Base-by-base conservation (phyloP, 2,888 invertebrate genomes). In the Unio pictorum region DNA sequence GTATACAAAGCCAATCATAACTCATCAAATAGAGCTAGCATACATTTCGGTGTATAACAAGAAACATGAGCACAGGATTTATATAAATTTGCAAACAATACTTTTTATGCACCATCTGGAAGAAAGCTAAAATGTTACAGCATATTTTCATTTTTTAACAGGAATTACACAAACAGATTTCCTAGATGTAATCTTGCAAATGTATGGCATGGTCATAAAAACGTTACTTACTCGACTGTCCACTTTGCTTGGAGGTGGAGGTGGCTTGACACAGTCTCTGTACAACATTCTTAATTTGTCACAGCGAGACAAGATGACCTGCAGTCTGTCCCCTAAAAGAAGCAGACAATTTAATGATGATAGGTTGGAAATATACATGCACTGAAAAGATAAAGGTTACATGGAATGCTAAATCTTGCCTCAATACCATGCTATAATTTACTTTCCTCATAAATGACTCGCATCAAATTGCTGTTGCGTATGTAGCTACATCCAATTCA, bases 201-300 rank as follows among this genome's bases (percentile, higher is more conserved):
- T 1, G 26, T 8, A 17, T 58, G 59, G 15, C 23, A 23, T 1
- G 18, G 26, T 1, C n/a, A 58, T 58, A 58, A 58, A 58, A n/a
- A 26, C 11, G 17, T 4, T 28, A 77, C 86, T 75, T 80, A 88
- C 88, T 74, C 83, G 81, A 63, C 74, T 82, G 72, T 83, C 81
- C 15, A 82, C 75, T 68, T 87, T 89, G 73, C 81, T 87, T 18
- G 87, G 87, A 23, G 89, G 88, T 34, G 89, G 87, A 0, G 90
- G 90, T 23, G 90, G 90, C 74, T 90, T 90, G 45, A 89, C 89
- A 82, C 90, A 90, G 76, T 90, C 90, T 66, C 90, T 75, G 79
- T 90, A 90, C 58, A 90, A 73, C 79, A 89, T 84, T 30, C 90
- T 77, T 69, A 90, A 78, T 66, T 86, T 79, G 66, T 87, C 85